Evolutionary conservation across 2,888 invertebrate species (phyloP), one percentile per base, ranked within the genome.

Genomic region (Orgyia antiqua): DNA sequence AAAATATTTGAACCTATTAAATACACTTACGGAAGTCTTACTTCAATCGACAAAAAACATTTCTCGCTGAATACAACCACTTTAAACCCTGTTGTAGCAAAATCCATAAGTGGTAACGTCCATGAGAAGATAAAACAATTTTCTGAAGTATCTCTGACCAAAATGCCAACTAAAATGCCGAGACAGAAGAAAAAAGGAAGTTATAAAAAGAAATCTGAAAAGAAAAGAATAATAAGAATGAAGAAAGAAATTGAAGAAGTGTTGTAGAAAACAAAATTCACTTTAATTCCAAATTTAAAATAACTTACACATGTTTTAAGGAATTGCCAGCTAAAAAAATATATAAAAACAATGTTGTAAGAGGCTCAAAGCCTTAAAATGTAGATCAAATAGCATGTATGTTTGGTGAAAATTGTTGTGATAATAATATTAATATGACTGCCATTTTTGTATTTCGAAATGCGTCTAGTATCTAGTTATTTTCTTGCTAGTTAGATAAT

Each of bases 101-200:
- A 66, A 43, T 58, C 65, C 2, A 65, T 72, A 12, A 55, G 64
- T 26, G 80, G 83, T 0, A 84, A 77, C 41, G 87, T 87, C 0
- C 68, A 75, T 19, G 83, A 86, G n/a, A 87, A 79, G 58, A 78
- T 87, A 6, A 77, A 71, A 41, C 78, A 72, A 42, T 87, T 87
- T 37, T 73, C 79, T 0, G 78, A 68, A 36, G 58, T 43, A 4
- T 39, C 44, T 4, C 29, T 42, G n/a, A 32, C 58, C 0, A 68
- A 68, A 36, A 58, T 58, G 7, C 76, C 78, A 1, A 51, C 55
- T 3, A 72, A 63, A 57, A 42, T 68, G 6, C 73, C 78, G 1
- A 66, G 75, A 34, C 70, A 67, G 38, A 63, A 73, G 45, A 65
- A 75, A 51, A 66, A 68, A 35, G 51, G 61, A n/a, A 80, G 74